Conservation (phyloP, 1,140 invertebrate species). For the Tetramorium parvispinum region DNA sequence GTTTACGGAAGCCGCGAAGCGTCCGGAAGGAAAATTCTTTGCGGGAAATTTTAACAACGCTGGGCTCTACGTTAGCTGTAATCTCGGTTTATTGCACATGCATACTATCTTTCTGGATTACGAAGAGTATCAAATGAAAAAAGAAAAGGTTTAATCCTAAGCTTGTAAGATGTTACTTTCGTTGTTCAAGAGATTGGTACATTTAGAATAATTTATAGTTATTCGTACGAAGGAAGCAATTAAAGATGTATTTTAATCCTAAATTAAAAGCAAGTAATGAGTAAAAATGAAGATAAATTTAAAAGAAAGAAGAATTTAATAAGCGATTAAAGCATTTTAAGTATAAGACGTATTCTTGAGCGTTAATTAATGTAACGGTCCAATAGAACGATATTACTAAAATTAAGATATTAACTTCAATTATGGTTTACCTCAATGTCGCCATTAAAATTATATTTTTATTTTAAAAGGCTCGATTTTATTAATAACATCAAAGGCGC, state of each 20-base stretch:
- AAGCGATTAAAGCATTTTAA: neutral
- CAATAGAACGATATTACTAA: neutral
- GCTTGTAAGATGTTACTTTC: neutral
- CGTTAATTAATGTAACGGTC: constrained; percentile 2
- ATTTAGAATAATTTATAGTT: neutral
- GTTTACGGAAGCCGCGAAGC: neutral
- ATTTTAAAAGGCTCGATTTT: neutral
- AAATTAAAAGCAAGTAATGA: neutral
- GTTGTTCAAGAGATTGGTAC: neutral
- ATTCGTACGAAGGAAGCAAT: neutral
- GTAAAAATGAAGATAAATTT: neutral
- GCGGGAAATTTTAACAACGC: neutral
- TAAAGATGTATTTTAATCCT: neutral
- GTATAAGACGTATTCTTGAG: neutral
- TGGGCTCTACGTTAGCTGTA: neutral
- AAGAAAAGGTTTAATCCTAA: neutral
- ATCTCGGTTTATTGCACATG: neutral
- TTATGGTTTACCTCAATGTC: neutral
- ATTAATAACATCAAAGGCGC: constrained; percentile 20
- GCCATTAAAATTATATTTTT: neutral
- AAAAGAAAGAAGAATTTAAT: neutral
- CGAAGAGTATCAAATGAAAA: neutral
- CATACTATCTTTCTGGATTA: neutral
- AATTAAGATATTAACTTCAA: neutral
- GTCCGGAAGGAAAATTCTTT: neutral